phyloP scores from a whole-genome alignment of 2,113 vertebrate genomes.

The Cavia aperea region DNA sequence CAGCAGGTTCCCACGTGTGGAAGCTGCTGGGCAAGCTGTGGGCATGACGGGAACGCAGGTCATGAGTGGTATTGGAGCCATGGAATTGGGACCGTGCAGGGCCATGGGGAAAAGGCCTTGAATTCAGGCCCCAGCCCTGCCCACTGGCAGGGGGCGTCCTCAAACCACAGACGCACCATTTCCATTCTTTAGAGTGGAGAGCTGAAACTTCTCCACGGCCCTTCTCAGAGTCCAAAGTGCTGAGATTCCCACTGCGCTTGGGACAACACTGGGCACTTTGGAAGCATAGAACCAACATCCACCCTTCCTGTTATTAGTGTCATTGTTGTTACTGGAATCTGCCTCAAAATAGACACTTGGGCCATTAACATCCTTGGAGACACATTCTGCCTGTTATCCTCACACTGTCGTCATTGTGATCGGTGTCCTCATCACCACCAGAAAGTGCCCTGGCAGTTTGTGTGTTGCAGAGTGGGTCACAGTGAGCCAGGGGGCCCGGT shows the following conservation, averaged over 20 bases:
- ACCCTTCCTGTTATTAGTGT: fast-evolving
- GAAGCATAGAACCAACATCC: neutral
- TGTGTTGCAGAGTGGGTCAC: neutral
- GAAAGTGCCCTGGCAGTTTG: fast-evolving
- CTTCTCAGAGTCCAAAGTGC: neutral
- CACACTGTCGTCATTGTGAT: too few species aligned
- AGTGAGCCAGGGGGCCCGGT: fast-evolving
- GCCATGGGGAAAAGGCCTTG: fast-evolving
- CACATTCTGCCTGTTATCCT: neutral
- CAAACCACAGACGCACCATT: neutral
- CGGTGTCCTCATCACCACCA: neutral
- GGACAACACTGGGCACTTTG: neutral
- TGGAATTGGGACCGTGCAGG: fast-evolving
- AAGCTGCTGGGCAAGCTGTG: neutral
- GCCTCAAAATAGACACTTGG: fast-evolving
- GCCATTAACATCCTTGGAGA: fast-evolving
- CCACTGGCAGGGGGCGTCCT: fast-evolving
- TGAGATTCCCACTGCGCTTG: too few species aligned
- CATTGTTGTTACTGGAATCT: fast-evolving
- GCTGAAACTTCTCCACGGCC: neutral
- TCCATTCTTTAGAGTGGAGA: neutral
- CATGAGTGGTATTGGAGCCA: neutral
- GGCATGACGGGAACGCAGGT: neutral
- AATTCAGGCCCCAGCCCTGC: neutral
- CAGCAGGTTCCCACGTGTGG: fast-evolving